Percentiles rank a stretch among this genome's conserved stretches.
Evolutionary conservation across 2,113 vertebrate species (phyloP).

Genomic region (Trematocara variabile): DNA sequence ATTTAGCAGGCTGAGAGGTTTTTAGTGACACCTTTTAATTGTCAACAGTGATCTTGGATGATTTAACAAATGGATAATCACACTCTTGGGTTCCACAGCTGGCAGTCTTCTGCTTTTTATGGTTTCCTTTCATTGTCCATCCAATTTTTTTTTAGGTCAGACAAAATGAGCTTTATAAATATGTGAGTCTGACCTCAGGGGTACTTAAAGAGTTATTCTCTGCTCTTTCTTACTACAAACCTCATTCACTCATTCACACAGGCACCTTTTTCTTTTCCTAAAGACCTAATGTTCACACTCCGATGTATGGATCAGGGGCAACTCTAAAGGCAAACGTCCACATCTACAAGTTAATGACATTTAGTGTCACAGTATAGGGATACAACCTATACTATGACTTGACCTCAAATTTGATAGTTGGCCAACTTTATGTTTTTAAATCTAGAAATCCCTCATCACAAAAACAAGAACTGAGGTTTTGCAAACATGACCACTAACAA

Average conservation of each 20-base stretch:
- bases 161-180: not conserved
- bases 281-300: not conserved
- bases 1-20: not conserved
- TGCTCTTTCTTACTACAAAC: not conserved
- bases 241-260: not conserved
- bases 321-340: not conserved
- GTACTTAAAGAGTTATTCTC: not conserved
- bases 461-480: not conserved
- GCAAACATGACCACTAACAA: not conserved
- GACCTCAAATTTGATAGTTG: not conserved
- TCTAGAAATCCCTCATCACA: not conserved
- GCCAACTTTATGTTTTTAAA: not conserved
- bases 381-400: not conserved
- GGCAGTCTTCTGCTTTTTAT: not conserved
- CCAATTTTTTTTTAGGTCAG: not conserved
- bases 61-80: not conserved
- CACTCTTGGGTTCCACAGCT: not conserved
- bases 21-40: not conserved
- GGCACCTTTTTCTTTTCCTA: not conserved
- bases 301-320: not conserved
- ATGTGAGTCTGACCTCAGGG: not conserved
- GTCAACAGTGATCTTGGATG: not conserved
- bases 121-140: not conserved
- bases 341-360: not conserved
- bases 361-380: not conserved